Percentiles rank a stretch among this genome's conserved stretches.
These are phyloP conservation scores for Lampropteryx suffumata DNA, from an alignment of 2,888 invertebrate genomes.

Conservation along the genomic window DNA sequence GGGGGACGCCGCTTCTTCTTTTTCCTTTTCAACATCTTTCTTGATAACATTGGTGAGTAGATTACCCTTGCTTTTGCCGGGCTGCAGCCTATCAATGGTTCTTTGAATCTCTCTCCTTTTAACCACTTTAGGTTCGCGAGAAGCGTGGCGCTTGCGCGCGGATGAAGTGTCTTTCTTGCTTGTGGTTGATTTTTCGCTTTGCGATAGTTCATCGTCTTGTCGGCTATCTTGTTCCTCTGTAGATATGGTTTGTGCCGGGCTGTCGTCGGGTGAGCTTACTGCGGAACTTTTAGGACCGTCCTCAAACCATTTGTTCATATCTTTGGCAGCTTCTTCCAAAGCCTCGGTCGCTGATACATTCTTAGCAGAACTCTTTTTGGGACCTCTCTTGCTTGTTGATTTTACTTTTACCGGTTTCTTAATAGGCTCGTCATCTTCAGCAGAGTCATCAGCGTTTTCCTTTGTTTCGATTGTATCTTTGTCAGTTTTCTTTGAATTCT, in stretches of 20 bases:
- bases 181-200: slow-evolving; percentile 59
- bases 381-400: slow-evolving; percentile 51
- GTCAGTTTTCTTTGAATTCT: slow-evolving; percentile 10
- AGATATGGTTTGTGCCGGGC: slow-evolving; percentile 86
- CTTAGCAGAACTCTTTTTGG: slow-evolving; percentile 74
- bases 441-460: slow-evolving; percentile 26
- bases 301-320: slow-evolving; percentile 94
- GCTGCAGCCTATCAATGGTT: slow-evolving; percentile 92
- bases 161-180: slow-evolving; percentile 60
- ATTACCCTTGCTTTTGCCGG: slow-evolving; percentile 94
- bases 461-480: slow-evolving; percentile 38
- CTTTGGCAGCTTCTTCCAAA: slow-evolving; percentile 88
- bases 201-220: slow-evolving; percentile 67
- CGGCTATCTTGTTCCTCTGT: slow-evolving; percentile 84
- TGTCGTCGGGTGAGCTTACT: slow-evolving; percentile 90
- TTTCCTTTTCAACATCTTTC: slow-evolving; percentile 72
- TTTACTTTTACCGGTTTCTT: slow-evolving; percentile 48
- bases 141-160: slow-evolving; percentile 74
- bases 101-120: slow-evolving; percentile 88
- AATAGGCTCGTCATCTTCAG: slow-evolving; percentile 39
- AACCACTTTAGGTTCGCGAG: slow-evolving; percentile 67
- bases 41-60: slow-evolving; percentile 87
- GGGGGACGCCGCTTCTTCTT: slow-evolving; percentile 81
- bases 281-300: slow-evolving; percentile 90
- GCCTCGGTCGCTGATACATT: slow-evolving; percentile 83